phyloP scores from a whole-genome alignment of 2,888 invertebrate genomes.

The Onchidella celtica region DNA sequence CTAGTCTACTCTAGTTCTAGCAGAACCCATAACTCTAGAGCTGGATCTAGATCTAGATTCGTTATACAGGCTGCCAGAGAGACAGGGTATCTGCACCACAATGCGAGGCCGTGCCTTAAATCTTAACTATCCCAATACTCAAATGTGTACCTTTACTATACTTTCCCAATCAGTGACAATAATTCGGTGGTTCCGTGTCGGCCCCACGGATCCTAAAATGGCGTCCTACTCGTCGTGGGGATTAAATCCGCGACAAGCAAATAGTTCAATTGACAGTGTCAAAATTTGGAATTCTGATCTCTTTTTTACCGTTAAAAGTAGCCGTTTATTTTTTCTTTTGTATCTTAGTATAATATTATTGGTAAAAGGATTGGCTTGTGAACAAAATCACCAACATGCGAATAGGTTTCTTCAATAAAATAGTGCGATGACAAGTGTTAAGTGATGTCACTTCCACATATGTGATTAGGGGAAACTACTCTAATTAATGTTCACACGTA shows the following conservation, averaged over 20 bases:
- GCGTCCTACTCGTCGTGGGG: conserved; percentile 29
- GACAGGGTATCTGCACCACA: no score
- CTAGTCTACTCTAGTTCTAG: no score
- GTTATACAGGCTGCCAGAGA: no score
- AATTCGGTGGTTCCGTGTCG: not conserved
- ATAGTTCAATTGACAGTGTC: not conserved
- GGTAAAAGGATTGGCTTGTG: not conserved
- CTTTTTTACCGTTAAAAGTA: not conserved
- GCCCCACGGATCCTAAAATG: conserved; percentile 32
- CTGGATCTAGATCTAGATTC: no score
- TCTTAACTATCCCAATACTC: no score
- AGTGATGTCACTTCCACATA: conserved; percentile 42
- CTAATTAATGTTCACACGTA: not conserved
- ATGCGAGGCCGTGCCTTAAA: no score
- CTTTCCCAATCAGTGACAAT: not conserved
- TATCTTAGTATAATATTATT: not conserved
- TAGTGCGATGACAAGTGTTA: conserved; percentile 39
- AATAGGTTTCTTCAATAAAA: conserved; percentile 2
- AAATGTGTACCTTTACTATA: not conserved
- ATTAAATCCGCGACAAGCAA: not conserved
- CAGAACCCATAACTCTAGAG: no score
- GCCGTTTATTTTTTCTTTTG: not conserved
- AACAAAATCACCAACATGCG: conserved; percentile 5
- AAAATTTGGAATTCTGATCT: not conserved
- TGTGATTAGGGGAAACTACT: not conserved